These are phyloP conservation scores for Gymnopithys bicolor DNA, from an alignment of 2,797 vertebrate species.

Conservation along the genomic window DNA sequence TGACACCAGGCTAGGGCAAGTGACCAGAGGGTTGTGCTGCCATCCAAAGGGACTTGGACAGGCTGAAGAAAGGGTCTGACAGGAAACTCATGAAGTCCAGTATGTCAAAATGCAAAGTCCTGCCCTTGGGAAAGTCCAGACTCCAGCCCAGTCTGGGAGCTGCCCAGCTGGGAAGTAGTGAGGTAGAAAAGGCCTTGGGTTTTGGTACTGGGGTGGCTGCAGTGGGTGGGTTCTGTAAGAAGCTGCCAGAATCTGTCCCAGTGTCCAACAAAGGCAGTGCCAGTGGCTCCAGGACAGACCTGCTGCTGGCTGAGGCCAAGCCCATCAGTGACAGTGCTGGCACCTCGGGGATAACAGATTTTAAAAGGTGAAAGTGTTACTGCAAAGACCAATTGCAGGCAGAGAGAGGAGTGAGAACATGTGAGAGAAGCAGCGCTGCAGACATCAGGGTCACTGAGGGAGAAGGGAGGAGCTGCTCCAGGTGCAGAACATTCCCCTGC, in stretches of 20 bases:
- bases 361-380: not conserved
- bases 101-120: not conserved
- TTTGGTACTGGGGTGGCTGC: not conserved
- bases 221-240: not conserved
- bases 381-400: not conserved
- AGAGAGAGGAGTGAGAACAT: not conserved
- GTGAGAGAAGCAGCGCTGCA: not conserved
- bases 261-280: not conserved
- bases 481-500: not conserved
- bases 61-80: not conserved
- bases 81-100: not conserved
- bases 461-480: not conserved
- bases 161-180: not conserved
- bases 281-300: not conserved
- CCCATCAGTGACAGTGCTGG: not conserved
- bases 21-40: accelerated
- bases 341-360: not conserved
- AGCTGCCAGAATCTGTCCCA: not conserved
- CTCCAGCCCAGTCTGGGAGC: not conserved
- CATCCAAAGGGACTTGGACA: not conserved
- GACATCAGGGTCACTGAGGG: not conserved
- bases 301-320: too few relatives aligned
- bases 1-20: not conserved
- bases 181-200: not conserved
- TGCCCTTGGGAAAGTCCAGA: not conserved